Evolutionary conservation across 2,888 invertebrate species (phyloP), one percentile per base, ranked within the genome.

Genomic region (Calliscelio sp.): DNA sequence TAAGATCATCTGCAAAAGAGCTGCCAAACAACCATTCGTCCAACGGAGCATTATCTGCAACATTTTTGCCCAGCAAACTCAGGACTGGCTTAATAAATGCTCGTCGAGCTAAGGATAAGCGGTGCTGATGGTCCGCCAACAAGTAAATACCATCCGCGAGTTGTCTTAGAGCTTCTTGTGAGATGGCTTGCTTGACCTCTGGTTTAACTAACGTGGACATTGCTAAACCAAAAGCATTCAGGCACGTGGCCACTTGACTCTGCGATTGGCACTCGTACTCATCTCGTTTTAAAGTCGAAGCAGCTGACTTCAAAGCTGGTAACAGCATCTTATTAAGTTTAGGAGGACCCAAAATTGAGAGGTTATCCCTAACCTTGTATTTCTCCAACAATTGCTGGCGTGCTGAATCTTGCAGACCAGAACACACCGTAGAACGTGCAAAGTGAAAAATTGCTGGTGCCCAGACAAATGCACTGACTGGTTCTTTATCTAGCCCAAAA

Each of bases 61-160:
- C 65, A 11, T 53, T 14, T 46, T 74, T 73, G 7, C 73, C 74
- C 16, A 74, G 22, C 0, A 81, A 24, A 41, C 44, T 81, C 10
- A 74, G 20, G n/a, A 51, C 11, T 5, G 81, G 81, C 25, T 81
- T 81, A 24, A 68, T 81, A 11, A 74, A 74, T 1, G 66, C 66
- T 4, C 66, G 57, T 2, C 74, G 35, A 16, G 59, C 59, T 16
- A 73, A 14, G 1, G 74, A 81, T 10, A 74, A 32, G 14, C 63
- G 81, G 18, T 59, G 41, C n/a, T 66, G 66, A 2, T 63, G 59
- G 46, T 81, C 73, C 0, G 49, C 74, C 20, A 81, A 35, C 2
- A 81, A 51, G 16, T 49, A 59, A 0, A 70, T 73, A 1, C 61
- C 74, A 6, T 81, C 74, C 1, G 74, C 66, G 0, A 81, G 11